These are phyloP conservation scores for Ptyas mucosa DNA, from an alignment of 2,113 vertebrate species.

Conservation along the genomic window DNA sequence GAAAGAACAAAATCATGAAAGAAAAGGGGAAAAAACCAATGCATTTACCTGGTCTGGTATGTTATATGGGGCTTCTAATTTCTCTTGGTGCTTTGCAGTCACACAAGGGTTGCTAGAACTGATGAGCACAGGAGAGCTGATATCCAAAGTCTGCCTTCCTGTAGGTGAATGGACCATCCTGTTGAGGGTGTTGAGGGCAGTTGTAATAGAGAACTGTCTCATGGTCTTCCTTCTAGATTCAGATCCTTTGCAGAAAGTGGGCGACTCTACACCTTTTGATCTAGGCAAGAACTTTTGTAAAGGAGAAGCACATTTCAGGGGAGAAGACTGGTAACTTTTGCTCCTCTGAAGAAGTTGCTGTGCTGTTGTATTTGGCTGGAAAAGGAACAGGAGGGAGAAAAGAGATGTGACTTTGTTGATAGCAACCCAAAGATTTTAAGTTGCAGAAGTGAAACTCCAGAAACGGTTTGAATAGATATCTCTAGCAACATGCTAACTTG, in stretches of 20 bases:
- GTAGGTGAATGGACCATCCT: constrained; percentile 67
- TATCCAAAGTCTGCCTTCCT: constrained; percentile 61
- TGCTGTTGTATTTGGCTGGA: constrained; percentile 78
- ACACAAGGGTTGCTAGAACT: constrained; percentile 76
- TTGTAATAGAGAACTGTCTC: constrained; percentile 73
- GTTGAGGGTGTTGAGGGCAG: constrained; percentile 76
- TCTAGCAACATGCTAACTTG: neutral
- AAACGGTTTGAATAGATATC: neutral
- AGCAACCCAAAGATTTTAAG: neutral
- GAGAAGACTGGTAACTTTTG: constrained; percentile 61
- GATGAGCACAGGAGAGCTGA: constrained; percentile 72
- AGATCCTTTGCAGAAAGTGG: constrained; percentile 60
- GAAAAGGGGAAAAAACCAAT: neutral
- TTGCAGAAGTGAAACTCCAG: neutral
- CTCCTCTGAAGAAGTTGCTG: constrained; percentile 80
- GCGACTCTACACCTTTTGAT: constrained; percentile 10
- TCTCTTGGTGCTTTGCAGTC: constrained; percentile 62
- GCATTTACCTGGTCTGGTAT: constrained; percentile 74
- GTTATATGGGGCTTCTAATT: constrained; percentile 53
- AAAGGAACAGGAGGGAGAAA: constrained; percentile 22
- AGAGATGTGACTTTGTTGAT: rapidly evolving
- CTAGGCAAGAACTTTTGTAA: constrained; percentile 60
- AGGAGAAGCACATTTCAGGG: constrained; percentile 40
- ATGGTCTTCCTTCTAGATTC: constrained; percentile 70
- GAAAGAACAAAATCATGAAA: neutral